Conservation (phyloP, 2,113 vertebrate genomes). For the Centropristis striata region DNA sequence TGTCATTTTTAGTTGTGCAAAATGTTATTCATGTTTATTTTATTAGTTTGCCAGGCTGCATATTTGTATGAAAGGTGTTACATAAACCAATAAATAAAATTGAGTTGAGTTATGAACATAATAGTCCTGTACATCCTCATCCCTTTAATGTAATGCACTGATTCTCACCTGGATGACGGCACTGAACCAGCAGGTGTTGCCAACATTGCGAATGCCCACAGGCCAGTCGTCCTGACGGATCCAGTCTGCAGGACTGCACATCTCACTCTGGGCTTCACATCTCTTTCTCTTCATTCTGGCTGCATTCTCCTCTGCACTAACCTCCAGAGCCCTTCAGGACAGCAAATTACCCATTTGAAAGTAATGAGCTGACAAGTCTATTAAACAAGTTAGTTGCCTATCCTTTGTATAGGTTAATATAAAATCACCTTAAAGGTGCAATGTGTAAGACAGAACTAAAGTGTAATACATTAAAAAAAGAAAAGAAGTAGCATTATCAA, state of each 20-base stretch:
- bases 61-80: too few relatives aligned
- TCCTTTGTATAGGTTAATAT: neutral
- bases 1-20: too few relatives aligned
- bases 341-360: slow-evolving; percentile 6
- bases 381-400: neutral
- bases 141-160: neutral
- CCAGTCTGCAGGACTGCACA: slow-evolving; percentile 88
- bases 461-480: too few relatives aligned
- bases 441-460: neutral
- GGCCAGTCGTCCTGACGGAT: slow-evolving; percentile 93
- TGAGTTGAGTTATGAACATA: too few relatives aligned
- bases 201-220: slow-evolving; percentile 95
- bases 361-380: neutral
- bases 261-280: slow-evolving; percentile 91
- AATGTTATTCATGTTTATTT: too few relatives aligned
- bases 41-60: too few relatives aligned
- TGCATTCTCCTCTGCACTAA: slow-evolving; percentile 85
- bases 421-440: neutral
- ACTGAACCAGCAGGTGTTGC: slow-evolving; percentile 99
- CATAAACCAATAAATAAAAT: too few relatives aligned
- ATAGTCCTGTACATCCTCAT: neutral
- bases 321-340: slow-evolving; percentile 85
- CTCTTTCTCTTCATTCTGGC: slow-evolving; percentile 91
- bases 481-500: too few relatives aligned
- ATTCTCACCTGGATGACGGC: slow-evolving; percentile 95